Base-by-base conservation (phyloP, 2,888 invertebrate species). In the Chrysina gloriosa region DNA sequence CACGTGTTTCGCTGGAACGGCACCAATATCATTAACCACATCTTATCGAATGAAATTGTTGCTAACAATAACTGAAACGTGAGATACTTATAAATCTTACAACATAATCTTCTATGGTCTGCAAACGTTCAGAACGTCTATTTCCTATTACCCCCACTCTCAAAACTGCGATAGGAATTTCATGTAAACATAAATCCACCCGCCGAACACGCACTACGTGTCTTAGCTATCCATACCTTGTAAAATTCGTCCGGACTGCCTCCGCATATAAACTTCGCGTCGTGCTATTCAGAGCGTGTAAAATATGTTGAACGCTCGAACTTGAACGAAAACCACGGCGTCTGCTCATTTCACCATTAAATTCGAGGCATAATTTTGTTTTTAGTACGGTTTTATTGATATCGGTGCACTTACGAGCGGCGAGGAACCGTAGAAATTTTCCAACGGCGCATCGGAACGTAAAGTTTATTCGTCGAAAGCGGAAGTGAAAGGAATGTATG, bases 401-500 rank as follows among this genome's bases (percentile, higher is more conserved):
- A 7, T 47, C 21, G 3, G 5, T 47, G 23, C 16, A 47, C n/a
- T 7, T 34, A 34, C 4, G 11, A 34, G 34, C 34, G 11, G 7
- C 34, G 11, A 34, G 11, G n/a, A n/a, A n/a, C n/a, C n/a, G 31
- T 45, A 45, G 45, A 45, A 21, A 45, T 21, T 21, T 45, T 45
- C 21, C 45, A 9, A 16, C 16, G 19, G 45, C 21, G 9, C 21
- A 9, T 21, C 19, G 45, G 21, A 3, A 31, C 19, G 29, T 19
- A 14, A n/a, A 11, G n/a, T 48, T 29, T 31, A n/a, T 39, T 36
- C 25, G n/a, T 39, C 14, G 6, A 14, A 58, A 39, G 39, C 39
- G 58, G 58, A 58, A 58, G 58, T 58, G 58, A 58, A 58, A 58
- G 58, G 52, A 31, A 25, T 21, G 16, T 2, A 5, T 7, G 9